Evolutionary conservation across 2,888 invertebrate genomes (phyloP), one percentile per base, ranked within the genome.

Genomic region (Callyntrura sp.): DNA sequence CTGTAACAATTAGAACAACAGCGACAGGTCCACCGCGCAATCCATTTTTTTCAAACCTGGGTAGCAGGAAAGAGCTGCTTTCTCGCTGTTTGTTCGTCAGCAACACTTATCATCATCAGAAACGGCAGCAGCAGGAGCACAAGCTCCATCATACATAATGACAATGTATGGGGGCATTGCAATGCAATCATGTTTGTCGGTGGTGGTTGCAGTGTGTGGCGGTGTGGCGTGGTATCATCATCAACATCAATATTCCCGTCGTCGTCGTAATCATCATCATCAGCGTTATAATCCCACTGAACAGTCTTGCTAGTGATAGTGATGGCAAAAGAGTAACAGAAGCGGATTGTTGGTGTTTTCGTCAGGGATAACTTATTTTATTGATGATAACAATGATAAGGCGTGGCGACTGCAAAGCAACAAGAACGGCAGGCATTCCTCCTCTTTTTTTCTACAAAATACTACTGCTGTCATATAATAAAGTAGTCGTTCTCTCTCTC

Each of bases 331-430:
- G 11, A 57, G 60, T 60, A 78, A 65, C 88, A 88, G 82, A 23
- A 70, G 73, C 68, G 55, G 23, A 73, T 14, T 43, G 68, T 51
- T 43, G 79, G 70, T 76, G 65, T 87, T 90, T 65, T 65, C 14
- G 6, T 65, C 45, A 65, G 65, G 79, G 81, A 87, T 90, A 87
- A 87, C 90, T 83, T 90, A 90, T 84, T 90, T 90, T 90, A 90
- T 90, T 90, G 87, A 90, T 90, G 90, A 90, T 87, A 90, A 90
- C 87, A 84, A 90, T 90, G 90, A 90, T 87, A 90, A 90, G 90
- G 90, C 87, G 90, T 87, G 90, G 90, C 90, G 48, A 84, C 84
- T 79, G 90, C 79, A 55, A 23, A 83, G 51, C 83, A 70, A 68
- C 45, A 45, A 43, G n/a, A 57, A 55, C 84, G 70, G 78, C 62